Percentiles rank a stretch among this genome's conserved stretches.
phyloP scores from a whole-genome alignment of 2,888 invertebrate genomes.

The Phaonia tiefii region DNA sequence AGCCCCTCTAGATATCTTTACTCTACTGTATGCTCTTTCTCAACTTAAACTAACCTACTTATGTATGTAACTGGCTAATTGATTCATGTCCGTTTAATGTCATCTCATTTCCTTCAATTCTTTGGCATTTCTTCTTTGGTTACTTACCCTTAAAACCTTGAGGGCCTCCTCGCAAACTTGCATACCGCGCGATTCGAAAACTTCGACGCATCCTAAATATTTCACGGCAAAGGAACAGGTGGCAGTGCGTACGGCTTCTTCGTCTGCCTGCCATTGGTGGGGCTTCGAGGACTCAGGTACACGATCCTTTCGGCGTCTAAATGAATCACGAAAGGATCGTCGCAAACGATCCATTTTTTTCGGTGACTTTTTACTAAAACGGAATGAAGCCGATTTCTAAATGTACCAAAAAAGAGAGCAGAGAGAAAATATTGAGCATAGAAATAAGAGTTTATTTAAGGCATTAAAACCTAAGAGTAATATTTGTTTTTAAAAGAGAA shows the following conservation, averaged over 20 bases:
- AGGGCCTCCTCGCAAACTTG: slow-evolving; percentile 99
- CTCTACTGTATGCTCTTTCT: no score
- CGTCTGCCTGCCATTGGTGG: slow-evolving; percentile 99
- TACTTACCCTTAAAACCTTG: slow-evolving; percentile 95
- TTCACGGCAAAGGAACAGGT: slow-evolving; percentile 99
- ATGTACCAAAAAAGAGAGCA: slow-evolving; percentile 54
- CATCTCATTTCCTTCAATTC: no score
- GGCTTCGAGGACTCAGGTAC: slow-evolving; percentile 96
- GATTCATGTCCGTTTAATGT: no score
- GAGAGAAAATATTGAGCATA: no score
- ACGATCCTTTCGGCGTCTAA: slow-evolving; percentile 93
- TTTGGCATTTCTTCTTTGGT: background rate
- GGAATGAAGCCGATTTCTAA: slow-evolving; percentile 83
- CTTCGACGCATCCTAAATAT: slow-evolving; percentile 99
- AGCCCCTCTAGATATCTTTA: no score
- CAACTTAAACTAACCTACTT: no score
- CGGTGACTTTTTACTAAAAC: slow-evolving; percentile 84
- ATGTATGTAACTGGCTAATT: no score
- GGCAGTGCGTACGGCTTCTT: slow-evolving; percentile 95
- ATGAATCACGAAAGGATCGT: slow-evolving; percentile 95
- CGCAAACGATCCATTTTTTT: slow-evolving; percentile 94
- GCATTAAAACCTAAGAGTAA: slow-evolving; percentile 38
- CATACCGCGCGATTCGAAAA: slow-evolving; percentile 99
- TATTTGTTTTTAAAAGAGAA: slow-evolving; percentile 67
- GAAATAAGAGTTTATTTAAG: slow-evolving; percentile 54